Evolutionary conservation across 2,113 vertebrate genomes (phyloP).

Genomic region (Pampusana beccarii): DNA sequence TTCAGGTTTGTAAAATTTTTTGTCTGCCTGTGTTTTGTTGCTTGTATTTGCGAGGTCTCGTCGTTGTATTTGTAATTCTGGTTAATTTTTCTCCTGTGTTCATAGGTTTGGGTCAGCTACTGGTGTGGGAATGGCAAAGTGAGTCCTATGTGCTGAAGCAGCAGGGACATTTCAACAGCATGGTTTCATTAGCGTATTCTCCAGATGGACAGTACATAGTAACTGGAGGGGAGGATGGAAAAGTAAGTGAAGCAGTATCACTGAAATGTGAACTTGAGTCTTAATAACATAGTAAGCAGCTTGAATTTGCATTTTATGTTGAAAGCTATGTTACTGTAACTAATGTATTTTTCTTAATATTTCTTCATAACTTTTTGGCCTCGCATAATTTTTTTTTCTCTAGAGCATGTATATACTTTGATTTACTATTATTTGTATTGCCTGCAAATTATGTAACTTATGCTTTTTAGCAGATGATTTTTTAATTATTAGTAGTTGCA

Average conservation of each 20-base stretch:
- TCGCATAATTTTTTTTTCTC: background rate
- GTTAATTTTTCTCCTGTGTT: background rate
- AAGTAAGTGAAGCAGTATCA: slow-evolving; percentile 74
- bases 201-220: slow-evolving; percentile 92
- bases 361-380: accelerated
- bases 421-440: background rate
- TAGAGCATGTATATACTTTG: background rate
- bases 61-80: background rate
- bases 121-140: slow-evolving; percentile 99
- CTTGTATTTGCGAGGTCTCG: background rate
- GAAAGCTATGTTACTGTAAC: background rate
- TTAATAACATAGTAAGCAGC: background rate
- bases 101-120: slow-evolving; percentile 91
- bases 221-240: slow-evolving; percentile 94
- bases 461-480: background rate
- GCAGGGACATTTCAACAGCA: slow-evolving; percentile 97
- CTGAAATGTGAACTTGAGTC: background rate
- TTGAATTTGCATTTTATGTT: background rate
- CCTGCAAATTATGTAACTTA: background rate
- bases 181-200: slow-evolving; percentile 91
- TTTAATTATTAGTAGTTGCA: background rate
- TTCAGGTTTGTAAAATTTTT: slow-evolving; percentile 77
- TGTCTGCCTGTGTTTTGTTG: background rate
- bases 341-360: background rate
- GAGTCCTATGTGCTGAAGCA: slow-evolving; percentile 97